Evolutionary conservation across 1,140 invertebrate genomes (phyloP), one percentile per base, ranked within the genome.

Genomic region (Euborellia annulipes): DNA sequence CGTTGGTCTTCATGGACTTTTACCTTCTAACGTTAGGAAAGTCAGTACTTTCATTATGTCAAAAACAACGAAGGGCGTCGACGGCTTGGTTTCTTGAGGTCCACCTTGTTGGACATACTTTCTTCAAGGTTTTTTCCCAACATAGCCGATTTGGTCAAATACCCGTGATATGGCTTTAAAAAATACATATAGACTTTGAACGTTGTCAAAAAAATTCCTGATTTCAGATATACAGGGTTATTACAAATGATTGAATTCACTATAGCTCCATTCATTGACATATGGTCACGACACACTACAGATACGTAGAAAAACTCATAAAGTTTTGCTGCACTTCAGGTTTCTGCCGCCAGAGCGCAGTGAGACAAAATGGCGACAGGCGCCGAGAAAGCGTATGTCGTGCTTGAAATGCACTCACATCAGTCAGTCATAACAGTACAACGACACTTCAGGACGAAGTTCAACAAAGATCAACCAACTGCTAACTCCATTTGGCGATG

Each of bases 211-310:
- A n/a, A n/a, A n/a, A n/a, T n/a, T n/a, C n/a, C n/a, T n/a, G n/a
- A n/a, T n/a, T n/a, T 9, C 16, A 9, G n/a, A 8, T 27, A 13
- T 43, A 43, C 42, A 36, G 22, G 32, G 6, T 19, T 36, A 17
- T 32, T 32, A 46, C 4, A 46, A 46, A 41, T 46, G 43, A 45
- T 45, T 34, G 30, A 45, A 19, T 34, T 36, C 21, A 36, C 43
- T 36, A 19, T 45, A 36, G 13, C 19, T 34, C 13, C 36, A 45
- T 45, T 36, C 20, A 3, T 13, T 2, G 37, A 14, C n/a, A 20
- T 45, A 16, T 36, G 30, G 18, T 6, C 8, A 43, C n/a, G 22
- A 38, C 16, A 38, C 36, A 27, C 32, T n/a, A 30, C 30, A 32
- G 22, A 9, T 27, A 43, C 32, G 2, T 43, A n/a, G 18, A 45